Percentiles rank a stretch among this genome's conserved stretches.
Evolutionary conservation across 2,113 vertebrate species (phyloP).

Genomic region (Rhynchomys soricoides): DNA sequence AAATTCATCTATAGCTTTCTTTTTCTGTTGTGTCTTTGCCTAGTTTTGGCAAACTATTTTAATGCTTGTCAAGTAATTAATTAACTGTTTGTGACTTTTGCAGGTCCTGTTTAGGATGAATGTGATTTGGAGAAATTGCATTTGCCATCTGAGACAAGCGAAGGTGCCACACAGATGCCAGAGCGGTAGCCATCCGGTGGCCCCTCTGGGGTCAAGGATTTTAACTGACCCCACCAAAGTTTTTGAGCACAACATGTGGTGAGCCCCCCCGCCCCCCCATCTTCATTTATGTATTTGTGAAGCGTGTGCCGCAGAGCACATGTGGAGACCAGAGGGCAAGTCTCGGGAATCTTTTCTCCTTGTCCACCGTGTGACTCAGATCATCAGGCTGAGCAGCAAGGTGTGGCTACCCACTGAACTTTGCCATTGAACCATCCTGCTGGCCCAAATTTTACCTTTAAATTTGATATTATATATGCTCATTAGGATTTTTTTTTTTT

Average conservation of each 20-base stretch:
- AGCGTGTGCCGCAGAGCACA: neutral
- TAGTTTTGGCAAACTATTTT: neutral
- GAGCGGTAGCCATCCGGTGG: constrained; percentile 85
- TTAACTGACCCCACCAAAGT: constrained; percentile 90
- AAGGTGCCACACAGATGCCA: constrained; percentile 83
- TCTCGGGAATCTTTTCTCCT: neutral
- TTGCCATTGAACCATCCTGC: neutral
- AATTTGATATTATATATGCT: constrained; percentile 32
- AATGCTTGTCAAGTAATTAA: constrained; percentile 53
- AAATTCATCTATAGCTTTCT: neutral
- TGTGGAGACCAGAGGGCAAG: neutral
- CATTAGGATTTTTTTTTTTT: neutral
- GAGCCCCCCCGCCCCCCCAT: neutral
- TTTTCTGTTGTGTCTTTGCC: neutral
- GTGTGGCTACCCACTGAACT: neutral
- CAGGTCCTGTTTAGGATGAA: constrained; percentile 85
- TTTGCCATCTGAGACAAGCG: constrained; percentile 80
- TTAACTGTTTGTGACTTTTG: constrained; percentile 68
- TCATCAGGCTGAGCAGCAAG: neutral
- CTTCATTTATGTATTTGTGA: neutral
- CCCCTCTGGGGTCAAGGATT: constrained; percentile 92
- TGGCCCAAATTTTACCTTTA: constrained; percentile 72
- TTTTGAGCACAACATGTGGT: constrained; percentile 98
- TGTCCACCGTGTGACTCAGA: too few relatives aligned
- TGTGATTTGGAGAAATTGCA: constrained; percentile 81